phyloP scores from a whole-genome alignment of 1,140 invertebrate genomes.

The Trialeurodes vaporariorum region DNA sequence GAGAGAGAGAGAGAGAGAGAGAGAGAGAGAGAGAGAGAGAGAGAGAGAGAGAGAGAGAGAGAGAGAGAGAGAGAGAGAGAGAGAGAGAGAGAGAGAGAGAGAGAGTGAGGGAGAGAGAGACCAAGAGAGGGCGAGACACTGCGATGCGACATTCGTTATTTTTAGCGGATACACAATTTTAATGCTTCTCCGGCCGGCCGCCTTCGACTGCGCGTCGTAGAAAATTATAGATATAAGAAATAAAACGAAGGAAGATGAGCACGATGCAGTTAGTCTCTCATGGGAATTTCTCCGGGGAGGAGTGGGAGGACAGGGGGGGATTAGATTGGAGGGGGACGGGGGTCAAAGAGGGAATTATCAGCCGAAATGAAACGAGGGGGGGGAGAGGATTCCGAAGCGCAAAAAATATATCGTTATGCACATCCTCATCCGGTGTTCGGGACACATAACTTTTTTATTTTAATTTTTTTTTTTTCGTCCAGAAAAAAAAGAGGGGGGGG shows the following conservation, averaged over 20 bases:
- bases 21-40: no score
- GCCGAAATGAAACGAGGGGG: neutral
- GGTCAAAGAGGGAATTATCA: no score
- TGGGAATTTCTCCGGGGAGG: neutral
- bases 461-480: neutral
- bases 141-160: neutral
- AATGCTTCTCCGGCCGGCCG: neutral
- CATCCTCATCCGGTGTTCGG: neutral
- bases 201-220: neutral
- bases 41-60: no score
- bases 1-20: no score
- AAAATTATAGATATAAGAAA: no score
- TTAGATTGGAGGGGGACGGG: neutral
- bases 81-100: no score
- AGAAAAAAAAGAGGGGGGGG: no score
- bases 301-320: no score
- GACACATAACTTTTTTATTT: no score
- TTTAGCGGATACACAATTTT: neutral
- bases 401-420: constrained; percentile 1
- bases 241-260: neutral
- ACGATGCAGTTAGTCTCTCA: neutral
- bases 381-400: neutral
- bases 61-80: no score
- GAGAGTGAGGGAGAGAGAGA: no score
- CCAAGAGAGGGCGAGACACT: no score